A percentile compares a stretch with the other conserved stretches of the same genome.
These are phyloP conservation scores for Myrmecobius fasciatus DNA, from an alignment of 2,113 vertebrate species.

Conservation along the genomic window DNA sequence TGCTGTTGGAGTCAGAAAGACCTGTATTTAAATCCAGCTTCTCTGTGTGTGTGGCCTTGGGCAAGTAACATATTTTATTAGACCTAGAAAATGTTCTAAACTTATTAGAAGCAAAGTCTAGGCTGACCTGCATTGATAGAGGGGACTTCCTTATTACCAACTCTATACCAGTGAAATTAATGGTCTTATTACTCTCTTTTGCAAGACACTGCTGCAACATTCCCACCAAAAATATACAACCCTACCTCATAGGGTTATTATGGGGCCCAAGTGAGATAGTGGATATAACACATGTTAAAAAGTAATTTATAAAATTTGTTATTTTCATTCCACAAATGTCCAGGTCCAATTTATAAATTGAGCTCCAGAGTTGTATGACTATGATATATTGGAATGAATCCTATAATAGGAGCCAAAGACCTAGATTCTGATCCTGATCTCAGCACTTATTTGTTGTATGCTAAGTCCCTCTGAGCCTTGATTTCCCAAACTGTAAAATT, in stretches of 20 bases:
- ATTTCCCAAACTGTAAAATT: not conserved
- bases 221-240: not conserved
- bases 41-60: not conserved
- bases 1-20: not conserved
- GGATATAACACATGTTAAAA: not conserved
- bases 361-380: not conserved
- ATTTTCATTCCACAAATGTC: not conserved
- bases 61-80: not conserved
- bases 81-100: not conserved
- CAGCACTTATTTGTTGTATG: not conserved
- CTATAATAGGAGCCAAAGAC: not conserved
- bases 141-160: not conserved
- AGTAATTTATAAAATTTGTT: not conserved
- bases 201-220: not conserved
- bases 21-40: not conserved
- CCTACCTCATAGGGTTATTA: not conserved
- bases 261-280: not conserved
- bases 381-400: not conserved
- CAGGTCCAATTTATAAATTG: not conserved
- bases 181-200: not conserved
- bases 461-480: not conserved
- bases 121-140: not conserved
- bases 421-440: not conserved
- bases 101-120: not conserved
- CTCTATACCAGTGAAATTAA: not conserved